A percentile compares a stretch with the other conserved stretches of the same genome.
Conservation (phyloP, 2,888 invertebrate species). For the Cataglyphis livida region DNA sequence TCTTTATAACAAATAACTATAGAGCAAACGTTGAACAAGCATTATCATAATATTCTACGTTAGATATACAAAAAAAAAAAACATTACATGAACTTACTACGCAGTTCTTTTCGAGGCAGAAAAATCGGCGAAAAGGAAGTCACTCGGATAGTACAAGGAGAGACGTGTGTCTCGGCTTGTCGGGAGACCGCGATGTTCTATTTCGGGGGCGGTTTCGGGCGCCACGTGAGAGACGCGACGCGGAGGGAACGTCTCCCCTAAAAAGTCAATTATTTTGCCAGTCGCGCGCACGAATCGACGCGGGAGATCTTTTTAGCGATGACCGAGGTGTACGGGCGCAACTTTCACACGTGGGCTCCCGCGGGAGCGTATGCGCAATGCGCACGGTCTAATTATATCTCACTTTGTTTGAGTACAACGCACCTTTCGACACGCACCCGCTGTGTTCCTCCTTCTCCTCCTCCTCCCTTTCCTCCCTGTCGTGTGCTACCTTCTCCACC, state of each 20-base stretch:
- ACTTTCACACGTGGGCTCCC: conserved; percentile 75
- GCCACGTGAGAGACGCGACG: conserved; percentile 49
- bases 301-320: conserved; percentile 72
- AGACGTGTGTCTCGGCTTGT: conserved; percentile 3
- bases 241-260: conserved; percentile 58
- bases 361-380: conserved; percentile 40
- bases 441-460: conserved; percentile 67
- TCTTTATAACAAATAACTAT: background rate
- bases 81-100: conserved; percentile 5
- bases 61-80: background rate
- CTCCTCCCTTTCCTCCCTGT: background rate
- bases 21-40: background rate
- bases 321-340: conserved; percentile 68
- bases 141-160: conserved; percentile 20
- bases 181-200: conserved; percentile 54
- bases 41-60: background rate
- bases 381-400: conserved; percentile 83
- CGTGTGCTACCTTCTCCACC: conserved; percentile 56
- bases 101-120: conserved; percentile 25
- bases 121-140: conserved; percentile 39
- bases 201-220: conserved; percentile 62
- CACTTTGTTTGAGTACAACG: conserved; percentile 85
- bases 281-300: conserved; percentile 15
- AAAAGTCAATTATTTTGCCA: conserved; percentile 70
- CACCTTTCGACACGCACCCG: conserved; percentile 83